Evolutionary conservation across 2,113 vertebrate genomes (phyloP).

Genomic region (Chelonoidis abingdonii): DNA sequence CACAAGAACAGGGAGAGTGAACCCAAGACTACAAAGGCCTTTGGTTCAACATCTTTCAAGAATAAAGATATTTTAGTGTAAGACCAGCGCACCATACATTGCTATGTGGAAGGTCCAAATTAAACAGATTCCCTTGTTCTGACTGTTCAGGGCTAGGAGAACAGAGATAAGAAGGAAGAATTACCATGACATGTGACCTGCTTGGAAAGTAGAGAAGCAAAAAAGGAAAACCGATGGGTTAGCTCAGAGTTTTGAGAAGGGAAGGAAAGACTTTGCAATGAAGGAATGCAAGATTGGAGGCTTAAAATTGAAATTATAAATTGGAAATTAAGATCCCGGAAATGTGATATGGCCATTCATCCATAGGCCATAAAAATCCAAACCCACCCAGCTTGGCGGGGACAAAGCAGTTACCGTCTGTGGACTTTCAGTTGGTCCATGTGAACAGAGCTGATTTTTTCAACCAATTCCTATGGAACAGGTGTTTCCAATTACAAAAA

Average conservation of each 20-base stretch:
- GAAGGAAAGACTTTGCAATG: not conserved
- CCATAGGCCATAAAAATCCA: not conserved
- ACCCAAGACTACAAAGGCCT: not conserved
- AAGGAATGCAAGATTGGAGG: not conserved
- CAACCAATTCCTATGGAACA: not conserved
- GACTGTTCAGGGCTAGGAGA: not conserved
- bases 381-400: not conserved
- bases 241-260: not conserved
- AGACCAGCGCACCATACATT: not conserved
- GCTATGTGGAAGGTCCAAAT: not conserved
- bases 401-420: not conserved
- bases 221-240: not conserved
- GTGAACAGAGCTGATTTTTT: not conserved
- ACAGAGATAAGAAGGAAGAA: not conserved
- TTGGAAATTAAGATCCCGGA: not conserved
- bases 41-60: not conserved
- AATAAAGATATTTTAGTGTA: not conserved
- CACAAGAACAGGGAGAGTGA: not conserved
- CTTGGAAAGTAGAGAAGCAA: not conserved
- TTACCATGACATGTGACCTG: not conserved
- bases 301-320: not conserved
- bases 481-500: fast-evolving
- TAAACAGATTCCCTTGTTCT: not conserved
- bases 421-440: not conserved
- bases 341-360: not conserved